These are phyloP conservation scores for Crotalus tigris DNA, from an alignment of 2,113 vertebrate genomes.

Conservation along the genomic window DNA sequence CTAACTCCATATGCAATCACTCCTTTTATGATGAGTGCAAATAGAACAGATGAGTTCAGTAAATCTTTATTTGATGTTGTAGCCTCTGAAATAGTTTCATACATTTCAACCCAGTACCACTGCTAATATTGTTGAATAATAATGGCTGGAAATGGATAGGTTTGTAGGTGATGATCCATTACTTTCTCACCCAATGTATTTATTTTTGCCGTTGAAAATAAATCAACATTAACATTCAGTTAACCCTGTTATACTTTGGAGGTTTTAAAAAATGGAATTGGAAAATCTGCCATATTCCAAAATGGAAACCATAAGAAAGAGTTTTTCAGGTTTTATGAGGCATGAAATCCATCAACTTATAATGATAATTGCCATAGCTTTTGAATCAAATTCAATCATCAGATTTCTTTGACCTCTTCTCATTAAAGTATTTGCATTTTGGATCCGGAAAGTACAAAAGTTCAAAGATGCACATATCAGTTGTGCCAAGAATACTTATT, in stretches of 20 bases:
- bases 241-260: neutral
- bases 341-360: neutral
- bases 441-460: neutral
- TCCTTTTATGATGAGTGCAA: neutral
- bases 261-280: neutral
- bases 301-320: neutral
- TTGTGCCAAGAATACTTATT: constrained; percentile 29
- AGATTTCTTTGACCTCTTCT: neutral
- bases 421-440: neutral
- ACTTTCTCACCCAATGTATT: neutral
- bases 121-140: neutral
- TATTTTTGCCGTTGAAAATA: neutral
- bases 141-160: neutral
- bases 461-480: neutral
- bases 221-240: neutral
- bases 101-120: neutral
- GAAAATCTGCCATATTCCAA: neutral
- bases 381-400: neutral
- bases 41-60: neutral
- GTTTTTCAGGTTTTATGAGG: neutral
- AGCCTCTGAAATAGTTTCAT: neutral
- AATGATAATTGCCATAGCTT: neutral
- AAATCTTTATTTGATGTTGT: neutral
- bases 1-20: neutral
- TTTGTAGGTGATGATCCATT: neutral